Evolutionary conservation across 1,140 invertebrate genomes (phyloP).

Genomic region (Drosophila kohkoa): DNA sequence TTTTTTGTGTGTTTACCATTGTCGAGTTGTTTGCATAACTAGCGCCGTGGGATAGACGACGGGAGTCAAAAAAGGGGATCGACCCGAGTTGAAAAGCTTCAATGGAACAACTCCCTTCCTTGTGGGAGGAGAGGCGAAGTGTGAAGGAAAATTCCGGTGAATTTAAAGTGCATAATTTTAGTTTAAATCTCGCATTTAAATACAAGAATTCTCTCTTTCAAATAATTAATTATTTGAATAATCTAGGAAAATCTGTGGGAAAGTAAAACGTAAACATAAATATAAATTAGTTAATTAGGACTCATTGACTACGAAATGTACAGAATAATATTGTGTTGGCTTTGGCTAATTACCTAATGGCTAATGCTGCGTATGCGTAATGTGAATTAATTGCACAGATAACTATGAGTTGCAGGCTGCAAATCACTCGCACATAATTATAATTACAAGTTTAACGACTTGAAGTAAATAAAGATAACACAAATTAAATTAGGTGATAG

Average conservation of each 20-base stretch:
- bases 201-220: constrained; percentile 5
- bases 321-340: constrained; percentile 24
- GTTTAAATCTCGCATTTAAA: constrained; percentile 27
- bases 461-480: constrained; percentile 13
- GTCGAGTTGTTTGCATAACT: constrained; percentile 50
- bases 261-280: constrained; percentile 21
- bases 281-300: constrained; percentile 66
- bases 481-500: constrained; percentile 20
- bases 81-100: neutral
- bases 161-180: constrained; percentile 15
- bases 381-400: constrained; percentile 28
- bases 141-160: constrained; percentile 5
- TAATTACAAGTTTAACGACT: constrained; percentile 16
- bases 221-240: constrained; percentile 22
- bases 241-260: neutral
- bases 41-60: neutral
- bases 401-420: constrained; percentile 2
- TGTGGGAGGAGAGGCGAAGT: neutral
- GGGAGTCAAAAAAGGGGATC: neutral
- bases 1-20: constrained; percentile 36
- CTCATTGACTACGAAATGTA: constrained; percentile 52
- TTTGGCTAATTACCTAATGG: constrained; percentile 51
- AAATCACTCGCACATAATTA: constrained; percentile 20
- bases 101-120: neutral
- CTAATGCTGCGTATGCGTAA: constrained; percentile 55